These are phyloP conservation scores for Temnothorax unifasciatus DNA, from an alignment of 2,888 invertebrate genomes.

Conservation along the genomic window DNA sequence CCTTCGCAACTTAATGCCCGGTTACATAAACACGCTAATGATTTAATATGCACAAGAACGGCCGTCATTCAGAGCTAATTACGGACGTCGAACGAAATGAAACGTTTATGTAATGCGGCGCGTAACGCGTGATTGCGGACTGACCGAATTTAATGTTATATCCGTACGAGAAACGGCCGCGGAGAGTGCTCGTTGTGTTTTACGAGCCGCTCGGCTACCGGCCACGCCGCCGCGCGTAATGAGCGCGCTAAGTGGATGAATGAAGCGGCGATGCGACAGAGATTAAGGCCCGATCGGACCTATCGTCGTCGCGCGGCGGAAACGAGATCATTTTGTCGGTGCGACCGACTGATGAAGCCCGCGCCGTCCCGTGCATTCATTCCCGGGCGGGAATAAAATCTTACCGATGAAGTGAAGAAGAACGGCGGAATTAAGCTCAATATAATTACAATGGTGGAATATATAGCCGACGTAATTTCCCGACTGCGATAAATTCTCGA, in stretches of 20 bases:
- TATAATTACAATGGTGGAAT: conserved; percentile 19
- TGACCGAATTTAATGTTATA: conserved; percentile 67
- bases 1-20: conserved; percentile 47
- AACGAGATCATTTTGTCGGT: conserved; percentile 41
- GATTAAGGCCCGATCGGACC: conserved; percentile 37
- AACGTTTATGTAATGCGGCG: conserved; percentile 57
- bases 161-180: conserved; percentile 13
- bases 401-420: neutral
- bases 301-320: conserved; percentile 26
- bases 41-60: conserved; percentile 55
- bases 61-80: conserved; percentile 62
- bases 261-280: conserved; percentile 32
- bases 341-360: neutral
- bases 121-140: conserved; percentile 50
- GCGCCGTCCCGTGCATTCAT: neutral
- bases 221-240: conserved; percentile 35
- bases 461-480: neutral
- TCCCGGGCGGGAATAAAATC: conserved; percentile 21
- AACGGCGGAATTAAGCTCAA: conserved; percentile 20
- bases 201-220: conserved; percentile 58
- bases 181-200: conserved; percentile 36
- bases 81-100: conserved; percentile 57
- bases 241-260: conserved; percentile 49
- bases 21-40: conserved; percentile 57
- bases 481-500: conserved; percentile 16